A percentile compares a stretch with the other conserved stretches of the same genome.
Conservation (phyloP, 2,113 vertebrate genomes). For the Lophius piscatorius region DNA sequence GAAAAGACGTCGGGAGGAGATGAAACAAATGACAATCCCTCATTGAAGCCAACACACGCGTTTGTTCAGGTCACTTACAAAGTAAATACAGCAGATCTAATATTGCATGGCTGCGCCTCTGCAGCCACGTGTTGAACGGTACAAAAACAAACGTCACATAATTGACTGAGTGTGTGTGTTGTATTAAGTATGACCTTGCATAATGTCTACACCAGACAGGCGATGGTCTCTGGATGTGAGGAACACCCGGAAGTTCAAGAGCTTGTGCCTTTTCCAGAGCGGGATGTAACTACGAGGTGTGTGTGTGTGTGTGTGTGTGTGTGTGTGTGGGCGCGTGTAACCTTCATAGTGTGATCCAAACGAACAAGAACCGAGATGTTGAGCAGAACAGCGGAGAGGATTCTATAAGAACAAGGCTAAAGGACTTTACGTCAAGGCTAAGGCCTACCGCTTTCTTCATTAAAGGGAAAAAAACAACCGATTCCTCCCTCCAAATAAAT, state of each 20-base stretch:
- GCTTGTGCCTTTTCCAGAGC: conserved; percentile 62
- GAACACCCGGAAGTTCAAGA: conserved; percentile 54
- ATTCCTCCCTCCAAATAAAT: conserved; percentile 62
- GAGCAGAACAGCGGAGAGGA: conserved; percentile 51
- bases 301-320: too few species aligned
- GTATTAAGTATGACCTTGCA: conserved; percentile 62
- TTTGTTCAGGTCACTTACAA: conserved; percentile 62
- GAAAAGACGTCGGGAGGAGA: conserved; percentile 4
- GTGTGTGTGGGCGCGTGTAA: too few species aligned
- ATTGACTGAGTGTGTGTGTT: conserved; percentile 29
- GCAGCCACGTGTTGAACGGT: conserved; percentile 46
- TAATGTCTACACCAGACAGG: conserved; percentile 61
- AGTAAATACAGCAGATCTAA: conserved; percentile 67
- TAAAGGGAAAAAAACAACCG: conserved; percentile 45
- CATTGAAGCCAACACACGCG: conserved; percentile 50
- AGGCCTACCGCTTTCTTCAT: conserved; percentile 58
- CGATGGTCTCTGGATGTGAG: conserved; percentile 40
- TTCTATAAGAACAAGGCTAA: conserved; percentile 68
- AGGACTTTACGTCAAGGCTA: conserved; percentile 69
- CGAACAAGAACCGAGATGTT: conserved; percentile 39
- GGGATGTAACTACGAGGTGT: conserved; percentile 50
- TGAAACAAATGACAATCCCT: conserved; percentile 33
- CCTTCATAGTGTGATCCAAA: conserved; percentile 40
- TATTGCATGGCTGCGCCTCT: conserved; percentile 59
- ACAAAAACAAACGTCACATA: conserved; percentile 40